A percentile compares a stretch with the other conserved stretches of the same genome.
Evolutionary conservation across 2,797 vertebrate species (phyloP).

Genomic region (Fistularia commersonii): DNA sequence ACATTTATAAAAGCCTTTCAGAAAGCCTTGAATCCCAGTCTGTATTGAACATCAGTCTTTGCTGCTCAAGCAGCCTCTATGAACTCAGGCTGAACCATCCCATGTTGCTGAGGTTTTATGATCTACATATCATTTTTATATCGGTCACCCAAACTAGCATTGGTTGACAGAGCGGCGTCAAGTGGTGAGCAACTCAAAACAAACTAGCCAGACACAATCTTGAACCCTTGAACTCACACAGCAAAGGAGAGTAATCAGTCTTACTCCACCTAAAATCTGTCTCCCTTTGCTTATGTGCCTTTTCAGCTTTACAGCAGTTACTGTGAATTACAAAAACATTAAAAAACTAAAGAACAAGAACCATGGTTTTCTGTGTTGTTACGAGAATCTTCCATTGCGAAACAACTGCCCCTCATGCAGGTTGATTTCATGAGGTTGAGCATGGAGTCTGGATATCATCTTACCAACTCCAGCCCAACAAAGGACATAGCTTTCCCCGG

Average conservation of each 20-base stretch:
- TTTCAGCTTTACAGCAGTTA: constrained; percentile 27
- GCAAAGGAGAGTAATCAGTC: constrained; percentile 38
- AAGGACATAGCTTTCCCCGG: constrained; percentile 40
- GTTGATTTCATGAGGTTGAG: constrained; percentile 45
- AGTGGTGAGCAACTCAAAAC: constrained; percentile 63
- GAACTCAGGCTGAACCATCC: constrained; percentile 68
- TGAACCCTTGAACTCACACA: constrained; percentile 70
- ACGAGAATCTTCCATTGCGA: constrained; percentile 35
- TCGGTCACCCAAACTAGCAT: constrained; percentile 69
- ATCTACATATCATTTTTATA: constrained; percentile 53
- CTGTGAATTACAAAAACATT: constrained; percentile 12
- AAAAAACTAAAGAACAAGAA: constrained; percentile 11
- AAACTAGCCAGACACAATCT: constrained; percentile 60
- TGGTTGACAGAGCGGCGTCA: constrained; percentile 68
- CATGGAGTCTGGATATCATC: constrained; percentile 61
- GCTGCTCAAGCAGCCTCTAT: constrained; percentile 44
- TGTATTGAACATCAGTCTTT: constrained; percentile 8
- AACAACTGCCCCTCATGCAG: constrained; percentile 34
- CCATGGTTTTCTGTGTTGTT: constrained; percentile 31
- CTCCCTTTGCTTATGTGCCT: constrained; percentile 18
- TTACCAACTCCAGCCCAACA: constrained; percentile 32
- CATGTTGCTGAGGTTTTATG: constrained; percentile 61
- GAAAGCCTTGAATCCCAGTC: constrained; percentile 27
- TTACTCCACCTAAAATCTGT: constrained; percentile 37
- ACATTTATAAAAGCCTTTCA: constrained; percentile 31